phyloP scores from a whole-genome alignment of 2,113 vertebrate genomes.

The Ciconia stormi region DNA sequence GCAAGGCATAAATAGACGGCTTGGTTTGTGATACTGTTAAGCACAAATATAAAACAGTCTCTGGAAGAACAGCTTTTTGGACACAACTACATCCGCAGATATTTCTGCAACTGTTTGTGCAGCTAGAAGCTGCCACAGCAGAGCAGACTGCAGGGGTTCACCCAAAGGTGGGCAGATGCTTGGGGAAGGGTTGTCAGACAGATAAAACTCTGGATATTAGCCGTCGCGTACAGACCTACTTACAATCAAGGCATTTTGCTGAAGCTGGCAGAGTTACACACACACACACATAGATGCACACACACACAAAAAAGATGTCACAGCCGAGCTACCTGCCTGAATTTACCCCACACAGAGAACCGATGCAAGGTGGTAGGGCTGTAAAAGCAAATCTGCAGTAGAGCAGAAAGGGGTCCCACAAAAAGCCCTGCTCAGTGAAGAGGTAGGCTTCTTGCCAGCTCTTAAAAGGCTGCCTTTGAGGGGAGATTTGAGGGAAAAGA shows the following conservation, averaged over 20 bases:
- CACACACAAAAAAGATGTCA: neutral
- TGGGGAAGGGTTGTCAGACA: neutral
- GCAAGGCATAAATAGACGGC: neutral
- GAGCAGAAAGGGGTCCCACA: neutral
- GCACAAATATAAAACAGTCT: neutral
- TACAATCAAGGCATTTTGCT: neutral
- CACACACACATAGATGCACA: neutral
- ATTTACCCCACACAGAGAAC: accelerated
- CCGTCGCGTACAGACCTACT: neutral
- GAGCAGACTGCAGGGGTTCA: neutral
- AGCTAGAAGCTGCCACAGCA: neutral
- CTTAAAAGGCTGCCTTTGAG: neutral
- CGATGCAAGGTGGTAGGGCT: accelerated
- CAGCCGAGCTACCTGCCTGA: neutral
- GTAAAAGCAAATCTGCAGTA: neutral
- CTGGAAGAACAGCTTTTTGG: neutral
- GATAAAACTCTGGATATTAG: accelerated
- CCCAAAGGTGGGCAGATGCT: neutral
- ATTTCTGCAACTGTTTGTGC: accelerated
- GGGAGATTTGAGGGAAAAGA: neutral
- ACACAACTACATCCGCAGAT: accelerated
- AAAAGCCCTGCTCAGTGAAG: neutral
- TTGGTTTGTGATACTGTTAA: neutral
- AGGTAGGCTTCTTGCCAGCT: neutral
- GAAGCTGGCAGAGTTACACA: neutral